Conservation (phyloP, 2,888 invertebrate species). For the Ophion ventricosus region DNA sequence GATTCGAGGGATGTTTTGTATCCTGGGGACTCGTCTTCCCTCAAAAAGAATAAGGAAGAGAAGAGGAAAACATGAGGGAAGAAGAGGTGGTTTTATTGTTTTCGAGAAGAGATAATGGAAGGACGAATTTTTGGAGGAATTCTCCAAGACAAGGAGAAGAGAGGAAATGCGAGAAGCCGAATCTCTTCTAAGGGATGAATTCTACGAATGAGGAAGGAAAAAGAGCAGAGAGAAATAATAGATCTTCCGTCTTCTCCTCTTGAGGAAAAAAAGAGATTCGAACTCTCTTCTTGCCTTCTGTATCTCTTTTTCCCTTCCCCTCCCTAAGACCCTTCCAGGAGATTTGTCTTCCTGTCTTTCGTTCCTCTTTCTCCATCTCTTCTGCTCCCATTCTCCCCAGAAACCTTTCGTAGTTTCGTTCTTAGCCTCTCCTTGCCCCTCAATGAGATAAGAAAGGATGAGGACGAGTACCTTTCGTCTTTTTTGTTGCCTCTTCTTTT, state of each 20-base stretch:
- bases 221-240: neutral
- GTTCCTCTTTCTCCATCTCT: too few species aligned
- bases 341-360: neutral
- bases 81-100: neutral
- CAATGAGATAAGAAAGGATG: neutral
- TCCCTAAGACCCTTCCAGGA: neutral
- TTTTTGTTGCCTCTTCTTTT: neutral
- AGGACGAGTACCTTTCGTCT: neutral
- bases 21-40: too few species aligned
- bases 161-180: neutral
- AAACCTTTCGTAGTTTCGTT: neutral
- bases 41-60: too few species aligned
- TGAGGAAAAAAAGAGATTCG: neutral
- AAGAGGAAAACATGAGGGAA: neutral
- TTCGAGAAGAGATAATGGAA: neutral
- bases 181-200: constrained; percentile 9
- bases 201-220: neutral
- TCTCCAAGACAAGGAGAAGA: neutral
- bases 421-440: neutral
- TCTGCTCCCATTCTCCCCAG: neutral
- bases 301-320: too few species aligned
- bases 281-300: too few species aligned
- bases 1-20: neutral
- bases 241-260: neutral
- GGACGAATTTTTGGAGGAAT: neutral